These are phyloP conservation scores for Tachysurus fulvidraco DNA, from an alignment of 2,113 vertebrate genomes.

Conservation along the genomic window DNA sequence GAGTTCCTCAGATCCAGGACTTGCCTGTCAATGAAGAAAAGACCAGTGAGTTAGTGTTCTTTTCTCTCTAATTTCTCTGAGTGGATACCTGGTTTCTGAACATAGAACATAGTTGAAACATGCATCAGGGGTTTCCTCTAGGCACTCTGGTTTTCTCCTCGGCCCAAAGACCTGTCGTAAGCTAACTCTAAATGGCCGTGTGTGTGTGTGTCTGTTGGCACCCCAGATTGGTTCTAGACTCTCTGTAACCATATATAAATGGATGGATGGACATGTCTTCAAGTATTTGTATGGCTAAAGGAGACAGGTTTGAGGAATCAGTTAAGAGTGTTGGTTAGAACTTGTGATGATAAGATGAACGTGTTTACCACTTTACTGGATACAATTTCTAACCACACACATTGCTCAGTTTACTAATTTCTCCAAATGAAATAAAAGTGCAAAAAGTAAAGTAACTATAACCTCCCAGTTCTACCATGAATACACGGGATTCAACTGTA, in stretches of 20 bases:
- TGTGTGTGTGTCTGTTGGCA: too few relatives aligned
- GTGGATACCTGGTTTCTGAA: too few relatives aligned
- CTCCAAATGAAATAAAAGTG: background rate
- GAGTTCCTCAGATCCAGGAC: constrained; percentile 63
- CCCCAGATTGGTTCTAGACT: too few relatives aligned
- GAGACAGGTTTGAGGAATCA: background rate
- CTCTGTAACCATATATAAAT: too few relatives aligned
- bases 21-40: constrained; percentile 83
- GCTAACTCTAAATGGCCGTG: too few relatives aligned
- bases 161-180: too few relatives aligned
- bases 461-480: background rate
- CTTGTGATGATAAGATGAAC: background rate
- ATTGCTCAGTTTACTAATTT: too few relatives aligned
- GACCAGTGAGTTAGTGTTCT: constrained; percentile 71
- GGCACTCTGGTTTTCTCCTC: too few relatives aligned
- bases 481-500: background rate
- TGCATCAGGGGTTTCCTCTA: too few relatives aligned
- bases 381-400: background rate
- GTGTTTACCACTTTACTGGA: background rate
- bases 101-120: too few relatives aligned
- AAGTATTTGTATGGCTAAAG: background rate
- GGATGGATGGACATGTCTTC: too few relatives aligned
- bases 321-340: background rate
- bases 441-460: background rate
- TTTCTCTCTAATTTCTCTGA: background rate